These are phyloP conservation scores for Mimachlamys varia DNA, from an alignment of 2,888 invertebrate genomes.

Conservation along the genomic window DNA sequence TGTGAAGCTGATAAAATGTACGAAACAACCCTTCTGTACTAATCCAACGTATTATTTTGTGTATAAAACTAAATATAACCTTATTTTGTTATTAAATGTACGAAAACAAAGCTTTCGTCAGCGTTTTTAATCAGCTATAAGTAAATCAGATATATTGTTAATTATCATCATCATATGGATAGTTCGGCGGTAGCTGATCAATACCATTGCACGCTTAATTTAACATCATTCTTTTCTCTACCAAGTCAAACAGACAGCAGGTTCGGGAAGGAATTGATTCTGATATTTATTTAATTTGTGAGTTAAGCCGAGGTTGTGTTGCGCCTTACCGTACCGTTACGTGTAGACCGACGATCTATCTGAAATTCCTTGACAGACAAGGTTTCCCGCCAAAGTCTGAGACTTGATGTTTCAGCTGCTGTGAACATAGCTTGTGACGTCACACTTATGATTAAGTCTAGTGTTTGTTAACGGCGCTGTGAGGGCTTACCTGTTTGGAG, in stretches of 20 bases:
- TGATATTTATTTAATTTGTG: not conserved
- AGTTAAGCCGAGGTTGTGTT: not conserved
- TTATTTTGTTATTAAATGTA: no score
- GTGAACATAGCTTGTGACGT: not conserved
- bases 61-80: no score
- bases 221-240: not conserved
- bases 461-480: not conserved
- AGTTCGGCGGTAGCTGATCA: no score
- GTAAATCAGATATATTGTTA: no score
- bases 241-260: not conserved
- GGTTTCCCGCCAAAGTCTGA: not conserved
- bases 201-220: no score
- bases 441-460: not conserved
- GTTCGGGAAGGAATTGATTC: not conserved
- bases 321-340: not conserved
- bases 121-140: no score
- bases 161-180: no score
- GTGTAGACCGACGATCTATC: not conserved
- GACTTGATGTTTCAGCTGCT: not conserved
- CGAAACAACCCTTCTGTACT: no score
- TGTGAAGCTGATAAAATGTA: no score
- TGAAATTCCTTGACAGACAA: not conserved
- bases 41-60: no score
- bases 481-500: not conserved
- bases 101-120: no score